phyloP scores from a whole-genome alignment of 1,140 invertebrate species.

The Hylyphantes graminicola region DNA sequence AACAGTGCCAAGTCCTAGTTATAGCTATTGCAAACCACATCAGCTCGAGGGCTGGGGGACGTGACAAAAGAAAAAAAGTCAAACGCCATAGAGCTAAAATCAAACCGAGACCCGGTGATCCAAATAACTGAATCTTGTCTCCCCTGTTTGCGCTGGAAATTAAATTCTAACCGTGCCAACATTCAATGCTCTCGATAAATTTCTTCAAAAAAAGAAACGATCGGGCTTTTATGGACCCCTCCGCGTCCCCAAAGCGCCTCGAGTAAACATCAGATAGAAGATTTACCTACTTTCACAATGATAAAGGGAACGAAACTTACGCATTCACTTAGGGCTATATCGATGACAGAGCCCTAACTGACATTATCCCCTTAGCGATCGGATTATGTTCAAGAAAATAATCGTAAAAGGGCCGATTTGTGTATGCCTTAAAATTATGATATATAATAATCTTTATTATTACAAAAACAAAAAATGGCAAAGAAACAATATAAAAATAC shows the following conservation, averaged over 20 bases:
- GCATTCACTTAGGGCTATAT: constrained; percentile 50
- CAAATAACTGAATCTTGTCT: constrained; percentile 55
- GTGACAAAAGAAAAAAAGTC: constrained; percentile 49
- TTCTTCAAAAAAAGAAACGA: constrained; percentile 56
- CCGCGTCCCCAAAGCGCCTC: constrained; percentile 5
- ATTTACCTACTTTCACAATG: constrained; percentile 56
- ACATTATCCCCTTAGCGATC: too few relatives aligned
- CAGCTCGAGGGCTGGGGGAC: neutral
- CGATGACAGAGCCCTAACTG: too few relatives aligned
- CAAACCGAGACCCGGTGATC: constrained; percentile 43
- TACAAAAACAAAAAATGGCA: too few relatives aligned
- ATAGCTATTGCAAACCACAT: too few relatives aligned
- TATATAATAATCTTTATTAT: too few relatives aligned
- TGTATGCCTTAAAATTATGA: too few relatives aligned
- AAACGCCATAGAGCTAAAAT: constrained; percentile 46
- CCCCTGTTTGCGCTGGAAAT: constrained; percentile 56
- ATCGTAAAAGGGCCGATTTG: too few relatives aligned
- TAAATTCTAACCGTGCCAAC: constrained; percentile 56
- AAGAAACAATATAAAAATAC: too few relatives aligned
- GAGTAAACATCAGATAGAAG: constrained; percentile 41
- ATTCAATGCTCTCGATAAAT: constrained; percentile 58
- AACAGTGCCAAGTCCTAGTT: too few relatives aligned
- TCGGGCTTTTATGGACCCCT: constrained; percentile 47
- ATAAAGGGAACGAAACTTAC: constrained; percentile 49
- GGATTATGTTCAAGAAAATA: too few relatives aligned